Conservation (phyloP, 2,113 vertebrate species). For the Osmerus mordax region DNA sequence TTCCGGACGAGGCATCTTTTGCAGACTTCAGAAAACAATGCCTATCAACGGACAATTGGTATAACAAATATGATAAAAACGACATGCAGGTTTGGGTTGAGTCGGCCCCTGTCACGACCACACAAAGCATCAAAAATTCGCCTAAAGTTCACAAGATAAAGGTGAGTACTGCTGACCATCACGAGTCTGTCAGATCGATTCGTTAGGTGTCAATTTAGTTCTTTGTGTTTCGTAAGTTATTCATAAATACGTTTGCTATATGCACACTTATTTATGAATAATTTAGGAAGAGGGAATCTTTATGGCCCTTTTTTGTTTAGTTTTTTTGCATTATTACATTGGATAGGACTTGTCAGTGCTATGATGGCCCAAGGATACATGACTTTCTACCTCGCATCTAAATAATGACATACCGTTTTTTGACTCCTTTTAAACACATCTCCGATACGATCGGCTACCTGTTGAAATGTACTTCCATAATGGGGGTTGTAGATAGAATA, state of each 20-base stretch:
- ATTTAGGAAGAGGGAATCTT: too few species aligned
- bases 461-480: too few species aligned
- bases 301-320: neutral
- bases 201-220: neutral
- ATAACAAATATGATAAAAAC: slow-evolving; percentile 61
- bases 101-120: slow-evolving; percentile 1
- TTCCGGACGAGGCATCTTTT: slow-evolving; percentile 67
- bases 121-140: slow-evolving; percentile 22
- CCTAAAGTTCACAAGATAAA: slow-evolving; percentile 73
- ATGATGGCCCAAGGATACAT: too few species aligned
- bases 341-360: too few species aligned
- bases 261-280: too few species aligned
- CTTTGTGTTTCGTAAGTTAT: too few species aligned
- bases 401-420: too few species aligned
- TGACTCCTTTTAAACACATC: too few species aligned
- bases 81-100: slow-evolving; percentile 74
- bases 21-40: slow-evolving; percentile 69
- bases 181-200: neutral
- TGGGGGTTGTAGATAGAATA: too few species aligned
- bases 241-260: too few species aligned
- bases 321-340: neutral
- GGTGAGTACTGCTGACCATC: slow-evolving; percentile 47
- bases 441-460: too few species aligned
- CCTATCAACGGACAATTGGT: slow-evolving; percentile 65
- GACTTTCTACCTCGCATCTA: too few species aligned